These are phyloP conservation scores for Hydra vulgaris DNA, from an alignment of 30 jellyfish, hydroid and myxozoan genomes.

Conservation along the genomic window DNA sequence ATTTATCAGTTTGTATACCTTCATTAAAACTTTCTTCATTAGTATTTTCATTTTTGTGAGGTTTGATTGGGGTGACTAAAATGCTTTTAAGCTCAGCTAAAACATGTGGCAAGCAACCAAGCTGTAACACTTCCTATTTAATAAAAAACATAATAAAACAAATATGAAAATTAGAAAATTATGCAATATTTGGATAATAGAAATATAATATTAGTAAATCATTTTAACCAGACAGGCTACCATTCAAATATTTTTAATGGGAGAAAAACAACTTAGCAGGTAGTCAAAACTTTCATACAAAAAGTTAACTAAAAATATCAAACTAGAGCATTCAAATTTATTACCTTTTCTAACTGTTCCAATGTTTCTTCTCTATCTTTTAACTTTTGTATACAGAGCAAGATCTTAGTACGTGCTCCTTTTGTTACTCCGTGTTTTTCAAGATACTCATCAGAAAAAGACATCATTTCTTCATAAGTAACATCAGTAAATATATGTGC, in stretches of 20 bases:
- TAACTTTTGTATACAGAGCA: conserved; percentile 70
- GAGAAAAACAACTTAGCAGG: too few species aligned
- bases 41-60: conserved; percentile 37
- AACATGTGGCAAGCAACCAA: conserved; percentile 74
- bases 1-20: neutral
- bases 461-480: conserved; percentile 85
- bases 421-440: conserved; percentile 76
- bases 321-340: too few species aligned
- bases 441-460: conserved; percentile 49
- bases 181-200: too few species aligned
- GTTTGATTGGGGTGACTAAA: conserved; percentile 68
- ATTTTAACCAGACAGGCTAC: too few species aligned
- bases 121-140: conserved; percentile 72
- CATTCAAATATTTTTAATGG: too few species aligned
- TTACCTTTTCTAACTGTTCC: conserved; percentile 60
- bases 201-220: too few species aligned
- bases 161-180: too few species aligned
- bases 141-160: neutral
- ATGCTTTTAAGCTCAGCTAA: conserved; percentile 77
- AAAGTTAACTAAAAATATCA: too few species aligned
- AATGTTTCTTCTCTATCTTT: conserved; percentile 57
- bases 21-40: conserved; percentile 21
- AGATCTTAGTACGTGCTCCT: conserved; percentile 89
- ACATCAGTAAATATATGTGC: conserved; percentile 70
- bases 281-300: too few species aligned